A percentile compares a stretch with the other conserved stretches of the same genome.
Conservation (phyloP, 2,113 vertebrate genomes). For the Asarcornis scutulata region DNA sequence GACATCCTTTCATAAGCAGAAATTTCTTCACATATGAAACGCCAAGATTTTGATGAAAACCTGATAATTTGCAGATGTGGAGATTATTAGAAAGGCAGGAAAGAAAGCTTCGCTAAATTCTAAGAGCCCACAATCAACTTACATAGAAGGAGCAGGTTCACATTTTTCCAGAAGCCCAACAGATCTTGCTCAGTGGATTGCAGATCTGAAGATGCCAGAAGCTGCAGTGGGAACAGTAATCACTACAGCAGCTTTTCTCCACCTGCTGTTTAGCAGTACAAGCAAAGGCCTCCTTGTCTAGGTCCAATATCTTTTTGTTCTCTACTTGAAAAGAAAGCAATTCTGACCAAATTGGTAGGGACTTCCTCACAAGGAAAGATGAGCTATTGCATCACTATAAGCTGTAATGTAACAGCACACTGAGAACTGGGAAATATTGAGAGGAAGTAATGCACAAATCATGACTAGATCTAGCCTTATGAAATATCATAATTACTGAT, state of each 20-base stretch:
- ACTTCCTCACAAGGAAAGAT: neutral
- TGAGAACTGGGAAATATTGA: neutral
- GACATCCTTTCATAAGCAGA: neutral
- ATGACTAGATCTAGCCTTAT: conserved; percentile 2
- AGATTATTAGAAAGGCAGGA: neutral
- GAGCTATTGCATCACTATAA: neutral
- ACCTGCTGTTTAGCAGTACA: neutral
- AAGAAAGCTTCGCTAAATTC: neutral
- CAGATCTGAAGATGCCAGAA: neutral
- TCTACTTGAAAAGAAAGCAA: neutral
- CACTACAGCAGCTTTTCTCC: neutral
- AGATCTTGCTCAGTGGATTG: neutral
- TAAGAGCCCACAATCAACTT: neutral
- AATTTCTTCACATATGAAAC: neutral
- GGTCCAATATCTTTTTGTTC: neutral
- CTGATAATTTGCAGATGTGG: conserved; percentile 17
- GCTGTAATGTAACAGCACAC: neutral
- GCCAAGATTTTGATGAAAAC: neutral
- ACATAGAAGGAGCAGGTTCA: neutral
- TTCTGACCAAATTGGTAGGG: neutral
- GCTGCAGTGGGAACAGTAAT: neutral
- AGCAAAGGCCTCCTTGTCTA: neutral
- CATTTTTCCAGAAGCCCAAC: neutral
- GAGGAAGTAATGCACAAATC: neutral
- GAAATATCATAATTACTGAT: conserved; percentile 10